These are phyloP conservation scores for Zaprionus ornatus DNA, from an alignment of 1,140 invertebrate species.

Conservation along the genomic window DNA sequence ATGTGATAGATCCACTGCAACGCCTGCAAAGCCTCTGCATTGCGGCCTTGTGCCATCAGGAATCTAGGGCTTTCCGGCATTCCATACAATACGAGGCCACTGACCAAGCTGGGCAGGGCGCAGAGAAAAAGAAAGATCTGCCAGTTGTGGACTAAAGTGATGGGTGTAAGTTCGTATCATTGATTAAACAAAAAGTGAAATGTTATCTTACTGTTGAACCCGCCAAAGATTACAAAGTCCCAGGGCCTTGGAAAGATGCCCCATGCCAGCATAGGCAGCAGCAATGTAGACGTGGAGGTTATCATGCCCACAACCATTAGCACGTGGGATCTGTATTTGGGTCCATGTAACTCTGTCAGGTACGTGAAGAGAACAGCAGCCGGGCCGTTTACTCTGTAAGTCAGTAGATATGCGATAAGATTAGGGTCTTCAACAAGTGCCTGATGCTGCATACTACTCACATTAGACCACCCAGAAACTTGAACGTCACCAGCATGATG, in stretches of 20 bases:
- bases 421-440: not conserved
- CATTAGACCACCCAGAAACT: conserved; percentile 91
- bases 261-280: conserved; percentile 86
- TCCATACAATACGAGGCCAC: conserved; percentile 86
- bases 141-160: conserved; percentile 87
- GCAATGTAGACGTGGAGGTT: conserved; percentile 85
- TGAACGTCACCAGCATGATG: conserved; percentile 88
- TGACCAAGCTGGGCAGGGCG: conserved; percentile 87
- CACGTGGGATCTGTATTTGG: conserved; percentile 86
- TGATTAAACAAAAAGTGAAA: not conserved
- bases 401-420: not conserved
- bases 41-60: conserved; percentile 89
- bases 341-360: conserved; percentile 88
- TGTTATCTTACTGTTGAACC: conserved; percentile 85
- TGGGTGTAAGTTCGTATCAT: not conserved
- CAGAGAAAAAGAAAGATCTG: conserved; percentile 88
- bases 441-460: conserved; percentile 84
- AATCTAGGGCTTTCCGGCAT: conserved; percentile 93
- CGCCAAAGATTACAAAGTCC: conserved; percentile 84
- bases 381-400: conserved; percentile 88
- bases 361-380: conserved; percentile 89
- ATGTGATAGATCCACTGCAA: conserved; percentile 66
- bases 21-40: conserved; percentile 86
- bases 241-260: conserved; percentile 84
- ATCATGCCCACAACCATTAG: conserved; percentile 87